These are phyloP conservation scores for Halichondria panicea DNA, from an alignment of 37 sponge, comb jelly and placozoan species.

Conservation along the genomic window DNA sequence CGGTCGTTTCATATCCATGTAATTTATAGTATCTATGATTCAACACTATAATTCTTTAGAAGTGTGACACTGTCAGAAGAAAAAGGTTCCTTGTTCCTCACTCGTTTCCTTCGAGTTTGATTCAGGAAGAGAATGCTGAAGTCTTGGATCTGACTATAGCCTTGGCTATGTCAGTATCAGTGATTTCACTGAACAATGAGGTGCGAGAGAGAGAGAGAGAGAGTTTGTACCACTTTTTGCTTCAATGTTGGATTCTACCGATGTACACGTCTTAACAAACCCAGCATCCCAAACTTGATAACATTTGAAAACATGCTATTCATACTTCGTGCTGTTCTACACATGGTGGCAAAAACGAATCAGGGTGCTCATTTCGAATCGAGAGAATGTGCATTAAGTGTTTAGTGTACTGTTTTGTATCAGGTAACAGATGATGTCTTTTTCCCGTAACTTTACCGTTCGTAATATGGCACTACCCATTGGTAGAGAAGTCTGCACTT, in stretches of 20 bases:
- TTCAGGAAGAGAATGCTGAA: no score
- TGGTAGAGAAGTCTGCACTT: conserved; percentile 35
- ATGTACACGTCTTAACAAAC: conserved; percentile 52
- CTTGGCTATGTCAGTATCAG: not conserved
- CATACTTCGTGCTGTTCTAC: conserved; percentile 54
- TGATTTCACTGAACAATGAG: not conserved
- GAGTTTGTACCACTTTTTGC: conserved; percentile 7
- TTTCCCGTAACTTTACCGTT: conserved; percentile 39
- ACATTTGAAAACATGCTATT: conserved; percentile 54
- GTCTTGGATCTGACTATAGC: conserved; percentile 15
- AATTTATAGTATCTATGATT: no score
- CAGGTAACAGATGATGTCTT: conserved; percentile 25
- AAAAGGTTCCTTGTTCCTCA: conserved; percentile 47
- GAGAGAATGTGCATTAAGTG: conserved; percentile 58
- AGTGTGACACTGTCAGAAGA: not conserved
- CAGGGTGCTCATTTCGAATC: not conserved
- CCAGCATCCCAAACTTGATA: conserved; percentile 58
- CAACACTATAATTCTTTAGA: not conserved
- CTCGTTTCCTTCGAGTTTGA: conserved; percentile 24
- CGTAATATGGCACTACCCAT: conserved; percentile 14
- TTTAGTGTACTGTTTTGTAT: conserved; percentile 17
- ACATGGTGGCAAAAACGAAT: conserved; percentile 40
- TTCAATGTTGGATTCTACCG: conserved; percentile 24
- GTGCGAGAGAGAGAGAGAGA: not conserved
- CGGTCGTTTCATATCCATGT: no score